These are phyloP conservation scores for Aphrocallistes beatrix DNA, from an alignment of 37 sponge, comb jelly and placozoan species.

Conservation along the genomic window DNA sequence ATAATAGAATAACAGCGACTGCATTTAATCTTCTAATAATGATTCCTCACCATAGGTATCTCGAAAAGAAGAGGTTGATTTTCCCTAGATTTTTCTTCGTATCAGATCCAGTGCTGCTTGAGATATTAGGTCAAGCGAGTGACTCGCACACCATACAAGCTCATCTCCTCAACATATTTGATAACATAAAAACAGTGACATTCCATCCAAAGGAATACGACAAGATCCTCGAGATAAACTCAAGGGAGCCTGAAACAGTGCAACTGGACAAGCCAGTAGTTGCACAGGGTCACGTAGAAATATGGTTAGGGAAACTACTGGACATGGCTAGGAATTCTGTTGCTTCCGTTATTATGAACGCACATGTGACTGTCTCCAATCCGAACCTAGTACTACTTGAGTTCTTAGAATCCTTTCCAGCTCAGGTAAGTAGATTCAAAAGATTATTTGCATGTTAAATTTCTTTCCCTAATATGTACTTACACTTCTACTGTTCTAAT, in stretches of 20 bases:
- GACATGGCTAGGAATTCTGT: conserved; percentile 52
- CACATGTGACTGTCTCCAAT: conserved; percentile 57
- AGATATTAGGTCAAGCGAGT: conserved; percentile 96
- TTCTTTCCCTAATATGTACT: not conserved
- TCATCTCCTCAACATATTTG: conserved; percentile 77
- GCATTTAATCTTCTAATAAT: no score
- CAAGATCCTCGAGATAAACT: conserved; percentile 60
- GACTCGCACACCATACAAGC: conserved; percentile 95
- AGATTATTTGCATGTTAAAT: not conserved
- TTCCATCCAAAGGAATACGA: conserved; percentile 90
- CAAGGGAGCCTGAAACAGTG: conserved; percentile 65
- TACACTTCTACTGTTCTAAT: not conserved
- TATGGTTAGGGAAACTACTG: conserved; percentile 82
- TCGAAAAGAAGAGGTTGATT: conserved; percentile 85
- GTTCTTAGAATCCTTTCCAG: conserved; percentile 70
- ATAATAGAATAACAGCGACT: no score
- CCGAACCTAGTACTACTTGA: conserved; percentile 80
- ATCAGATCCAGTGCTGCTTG: conserved; percentile 91
- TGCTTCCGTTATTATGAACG: conserved; percentile 66
- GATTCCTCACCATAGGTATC: conserved; percentile 26
- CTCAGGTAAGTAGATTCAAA: conserved; percentile 41
- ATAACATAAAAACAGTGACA: conserved; percentile 76
- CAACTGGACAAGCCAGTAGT: conserved; percentile 64
- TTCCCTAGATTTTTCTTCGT: conserved; percentile 98
- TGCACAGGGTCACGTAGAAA: conserved; percentile 92